These are phyloP conservation scores for Coenobita brevimanus DNA, from an alignment of 1,140 invertebrate species.

Conservation along the genomic window DNA sequence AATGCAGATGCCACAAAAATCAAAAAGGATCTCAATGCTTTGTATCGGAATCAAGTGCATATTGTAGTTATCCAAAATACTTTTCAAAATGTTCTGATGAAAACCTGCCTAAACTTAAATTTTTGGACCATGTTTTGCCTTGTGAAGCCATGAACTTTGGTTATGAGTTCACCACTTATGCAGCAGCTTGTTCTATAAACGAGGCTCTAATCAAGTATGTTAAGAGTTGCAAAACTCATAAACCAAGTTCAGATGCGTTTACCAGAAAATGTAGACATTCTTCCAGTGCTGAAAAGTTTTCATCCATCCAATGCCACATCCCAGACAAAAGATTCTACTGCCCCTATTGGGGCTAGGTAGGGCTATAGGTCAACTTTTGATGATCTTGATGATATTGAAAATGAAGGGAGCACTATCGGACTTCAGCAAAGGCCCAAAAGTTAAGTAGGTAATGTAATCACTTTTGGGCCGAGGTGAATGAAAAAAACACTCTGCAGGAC, in stretches of 20 bases:
- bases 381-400: too few species aligned
- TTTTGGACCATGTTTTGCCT: conserved; percentile 35
- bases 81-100: conserved; percentile 31
- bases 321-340: conserved; percentile 28
- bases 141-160: conserved; percentile 27
- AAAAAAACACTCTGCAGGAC: too few species aligned
- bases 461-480: too few species aligned
- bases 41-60: conserved; percentile 17
- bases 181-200: neutral
- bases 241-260: too few species aligned
- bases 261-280: too few species aligned
- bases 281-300: too few species aligned
- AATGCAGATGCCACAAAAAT: conserved; percentile 31
- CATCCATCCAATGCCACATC: too few species aligned
- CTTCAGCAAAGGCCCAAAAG: too few species aligned
- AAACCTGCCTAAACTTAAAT: conserved; percentile 20
- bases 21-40: conserved; percentile 1
- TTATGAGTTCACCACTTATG: conserved; percentile 32
- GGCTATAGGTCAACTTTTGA: too few species aligned
- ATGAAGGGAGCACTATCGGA: too few species aligned
- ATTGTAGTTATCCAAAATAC: conserved; percentile 21
- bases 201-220: conserved; percentile 12
- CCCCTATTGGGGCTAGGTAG: conserved; percentile 17
- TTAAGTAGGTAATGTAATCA: too few species aligned
- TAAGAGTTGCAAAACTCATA: conserved; percentile 26